These are phyloP conservation scores for Pycnonotus jocosus DNA, from an alignment of 2,113 vertebrate genomes.

Conservation along the genomic window DNA sequence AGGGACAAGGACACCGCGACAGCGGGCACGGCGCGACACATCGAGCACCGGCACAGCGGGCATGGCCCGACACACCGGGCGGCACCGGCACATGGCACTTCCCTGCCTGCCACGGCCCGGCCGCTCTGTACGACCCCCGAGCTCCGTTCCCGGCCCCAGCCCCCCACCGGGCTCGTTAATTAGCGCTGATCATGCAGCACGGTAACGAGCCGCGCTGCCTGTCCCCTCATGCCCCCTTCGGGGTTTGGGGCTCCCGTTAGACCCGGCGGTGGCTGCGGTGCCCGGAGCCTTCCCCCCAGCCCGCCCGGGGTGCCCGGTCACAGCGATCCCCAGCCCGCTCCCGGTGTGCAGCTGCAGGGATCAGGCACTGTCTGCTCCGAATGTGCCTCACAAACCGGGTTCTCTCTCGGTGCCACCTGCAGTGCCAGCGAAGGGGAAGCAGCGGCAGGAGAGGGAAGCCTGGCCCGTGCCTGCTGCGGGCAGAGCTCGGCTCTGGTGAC, in stretches of 20 bases:
- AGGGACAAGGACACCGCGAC: not conserved
- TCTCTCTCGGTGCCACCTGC: not conserved
- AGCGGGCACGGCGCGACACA: not conserved
- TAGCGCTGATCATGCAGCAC: not conserved
- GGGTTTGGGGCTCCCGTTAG: not conserved
- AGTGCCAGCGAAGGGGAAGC: not conserved
- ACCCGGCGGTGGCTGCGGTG: not conserved
- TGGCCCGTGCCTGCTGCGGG: not conserved
- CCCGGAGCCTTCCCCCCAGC: not conserved
- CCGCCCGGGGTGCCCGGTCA: not conserved
- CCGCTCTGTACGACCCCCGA: not conserved
- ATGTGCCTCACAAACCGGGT: fast-evolving
- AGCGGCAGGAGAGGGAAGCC: not conserved
- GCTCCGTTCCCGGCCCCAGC: not conserved
- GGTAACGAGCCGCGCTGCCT: not conserved
- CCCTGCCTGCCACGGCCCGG: not conserved
- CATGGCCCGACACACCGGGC: not conserved
- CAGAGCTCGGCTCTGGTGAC: too few species aligned
- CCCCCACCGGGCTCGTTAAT: not conserved
- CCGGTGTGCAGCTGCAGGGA: not conserved
- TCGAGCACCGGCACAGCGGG: not conserved
- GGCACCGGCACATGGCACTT: not conserved
- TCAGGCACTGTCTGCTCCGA: not conserved
- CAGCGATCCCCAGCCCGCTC: not conserved
- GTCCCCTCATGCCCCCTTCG: not conserved